Conservation (phyloP, 2,113 vertebrate genomes). For the Sorex fumeus region DNA sequence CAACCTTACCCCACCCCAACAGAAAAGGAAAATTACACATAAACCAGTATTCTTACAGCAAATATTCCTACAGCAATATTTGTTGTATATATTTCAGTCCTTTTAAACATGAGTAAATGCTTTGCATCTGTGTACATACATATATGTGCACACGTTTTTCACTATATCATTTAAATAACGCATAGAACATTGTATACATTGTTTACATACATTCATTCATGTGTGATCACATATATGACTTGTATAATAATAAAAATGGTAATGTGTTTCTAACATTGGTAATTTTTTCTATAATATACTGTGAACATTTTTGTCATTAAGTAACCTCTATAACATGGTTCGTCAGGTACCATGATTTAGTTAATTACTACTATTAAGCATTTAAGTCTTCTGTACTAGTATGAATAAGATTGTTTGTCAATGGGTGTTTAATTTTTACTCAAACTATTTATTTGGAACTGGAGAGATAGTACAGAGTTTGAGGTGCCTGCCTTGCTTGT, state of each 20-base stretch:
- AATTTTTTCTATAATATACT: slow-evolving; percentile 39
- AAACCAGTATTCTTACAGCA: not conserved
- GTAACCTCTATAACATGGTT: slow-evolving; percentile 5
- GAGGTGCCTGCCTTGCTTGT: no score
- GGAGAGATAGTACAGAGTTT: no score
- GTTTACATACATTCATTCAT: not conserved
- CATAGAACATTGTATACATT: not conserved
- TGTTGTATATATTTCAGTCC: not conserved
- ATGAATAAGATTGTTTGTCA: slow-evolving; percentile 43
- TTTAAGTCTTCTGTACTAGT: slow-evolving; percentile 51
- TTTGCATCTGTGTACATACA: not conserved
- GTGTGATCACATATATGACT: slow-evolving; percentile 2
- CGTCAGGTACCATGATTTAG: no score
- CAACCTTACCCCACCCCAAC: no score
- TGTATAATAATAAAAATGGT: slow-evolving; percentile 50
- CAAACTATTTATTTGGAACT: no score
- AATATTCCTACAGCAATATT: no score
- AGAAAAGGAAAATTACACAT: slow-evolving; percentile 27
- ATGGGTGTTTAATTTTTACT: no score
- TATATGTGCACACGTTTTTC: not conserved
- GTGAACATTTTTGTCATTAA: slow-evolving; percentile 67
- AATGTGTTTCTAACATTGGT: slow-evolving; percentile 51
- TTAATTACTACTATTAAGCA: slow-evolving; percentile 24
- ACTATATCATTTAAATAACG: not conserved
- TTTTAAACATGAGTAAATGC: not conserved